These are phyloP conservation scores for Itoplectis maculator DNA, from an alignment of 2,888 invertebrate species.

Conservation along the genomic window DNA sequence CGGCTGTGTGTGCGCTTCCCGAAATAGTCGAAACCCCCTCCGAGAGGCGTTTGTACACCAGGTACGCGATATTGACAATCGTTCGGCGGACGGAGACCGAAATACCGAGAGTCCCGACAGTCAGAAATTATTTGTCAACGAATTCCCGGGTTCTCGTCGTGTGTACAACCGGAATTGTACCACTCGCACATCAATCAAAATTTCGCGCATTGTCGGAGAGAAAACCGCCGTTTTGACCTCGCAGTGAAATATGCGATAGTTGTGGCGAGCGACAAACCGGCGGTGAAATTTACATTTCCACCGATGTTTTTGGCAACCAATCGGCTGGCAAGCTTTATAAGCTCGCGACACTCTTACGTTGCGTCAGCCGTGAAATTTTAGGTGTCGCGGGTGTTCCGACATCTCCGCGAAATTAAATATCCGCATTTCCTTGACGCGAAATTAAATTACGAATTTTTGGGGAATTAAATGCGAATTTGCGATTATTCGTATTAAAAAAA, in stretches of 20 bases:
- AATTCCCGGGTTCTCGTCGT: conserved; percentile 1
- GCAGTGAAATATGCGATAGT: neutral
- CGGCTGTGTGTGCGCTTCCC: neutral
- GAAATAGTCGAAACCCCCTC: conserved; percentile 8
- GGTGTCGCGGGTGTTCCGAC: neutral
- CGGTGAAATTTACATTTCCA: conserved; percentile 69
- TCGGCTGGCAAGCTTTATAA: neutral
- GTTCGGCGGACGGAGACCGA: conserved; percentile 7
- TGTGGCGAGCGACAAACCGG: conserved; percentile 57
- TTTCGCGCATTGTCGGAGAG: no score
- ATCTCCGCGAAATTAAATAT: conserved; percentile 1
- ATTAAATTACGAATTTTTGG: conserved; percentile 4
- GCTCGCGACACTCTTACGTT: neutral
- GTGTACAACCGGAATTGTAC: neutral
- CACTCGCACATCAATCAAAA: conserved; percentile 2
- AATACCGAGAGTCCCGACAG: conserved; percentile 34
- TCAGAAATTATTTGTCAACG: conserved; percentile 50
- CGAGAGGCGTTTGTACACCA: neutral
- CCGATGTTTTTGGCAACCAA: conserved; percentile 57
- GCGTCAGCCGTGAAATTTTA: conserved; percentile 1
- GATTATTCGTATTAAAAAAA: neutral
- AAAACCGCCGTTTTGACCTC: neutral
- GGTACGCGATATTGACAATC: conserved; percentile 22
- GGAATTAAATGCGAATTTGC: neutral
- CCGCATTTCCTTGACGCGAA: neutral